Conservation (phyloP, 2,113 vertebrate genomes). For the Grantiella picta region DNA sequence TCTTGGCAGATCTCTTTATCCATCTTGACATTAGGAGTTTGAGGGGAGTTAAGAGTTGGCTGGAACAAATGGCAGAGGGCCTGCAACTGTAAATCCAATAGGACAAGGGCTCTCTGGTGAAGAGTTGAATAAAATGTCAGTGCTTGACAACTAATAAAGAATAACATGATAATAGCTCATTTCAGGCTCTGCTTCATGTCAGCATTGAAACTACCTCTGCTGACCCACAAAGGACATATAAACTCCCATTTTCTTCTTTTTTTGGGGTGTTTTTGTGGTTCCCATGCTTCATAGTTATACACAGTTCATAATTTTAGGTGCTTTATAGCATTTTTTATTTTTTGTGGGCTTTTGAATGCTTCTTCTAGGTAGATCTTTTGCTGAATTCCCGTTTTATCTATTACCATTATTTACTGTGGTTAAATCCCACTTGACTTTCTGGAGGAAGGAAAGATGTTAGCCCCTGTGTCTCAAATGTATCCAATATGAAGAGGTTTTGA, state of each 20-base stretch:
- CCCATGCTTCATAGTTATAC: neutral
- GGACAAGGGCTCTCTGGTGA: neutral
- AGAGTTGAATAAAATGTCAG: neutral
- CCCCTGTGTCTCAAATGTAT: neutral
- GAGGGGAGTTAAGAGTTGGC: neutral
- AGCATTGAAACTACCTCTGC: neutral
- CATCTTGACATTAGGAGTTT: neutral
- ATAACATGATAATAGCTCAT: neutral
- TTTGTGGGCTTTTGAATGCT: neutral
- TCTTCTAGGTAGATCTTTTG: neutral
- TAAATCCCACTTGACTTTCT: neutral
- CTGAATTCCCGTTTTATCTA: conserved; percentile 4
- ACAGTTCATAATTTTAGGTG: neutral
- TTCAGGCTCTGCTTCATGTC: neutral
- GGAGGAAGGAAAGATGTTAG: neutral
- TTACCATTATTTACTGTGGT: neutral
- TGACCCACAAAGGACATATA: neutral
- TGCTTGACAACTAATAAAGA: conserved; percentile 4
- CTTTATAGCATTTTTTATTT: neutral
- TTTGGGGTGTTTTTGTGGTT: neutral
- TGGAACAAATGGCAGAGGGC: neutral
- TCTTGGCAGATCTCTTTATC: conserved; percentile 6
- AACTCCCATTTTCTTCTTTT: neutral
- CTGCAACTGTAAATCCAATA: neutral
- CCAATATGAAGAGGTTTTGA: neutral